Evolutionary conservation across 92 coral and sea anemone species (phyloP), one percentile per base, ranked within the genome.

Genomic region (Palythoa heliodiscus): DNA sequence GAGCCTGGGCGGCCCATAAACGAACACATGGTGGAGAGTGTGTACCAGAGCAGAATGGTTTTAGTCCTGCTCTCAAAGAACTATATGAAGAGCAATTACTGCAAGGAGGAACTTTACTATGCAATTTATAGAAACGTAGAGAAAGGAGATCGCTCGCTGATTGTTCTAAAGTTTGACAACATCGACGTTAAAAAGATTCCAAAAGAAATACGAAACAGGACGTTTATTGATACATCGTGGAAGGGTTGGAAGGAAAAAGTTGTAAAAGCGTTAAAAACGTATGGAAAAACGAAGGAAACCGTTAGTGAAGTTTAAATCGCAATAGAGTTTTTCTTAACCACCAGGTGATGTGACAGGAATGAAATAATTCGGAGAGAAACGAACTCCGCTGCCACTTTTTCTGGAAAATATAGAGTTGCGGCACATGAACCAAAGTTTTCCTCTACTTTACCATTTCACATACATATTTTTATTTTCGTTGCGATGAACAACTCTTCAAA

Each of bases 31-130:
- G 84, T 63, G 11, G 84, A 61, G 60, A 79, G 84, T 47, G 83
- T 78, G 40, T 78, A 78, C 72, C 83, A 78, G 55, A 78, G 83
- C 83, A 40, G 83, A 66, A 78, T 78, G 83, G 83, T 78, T 12
- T 52, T 78, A 23, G 83, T 60, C 1, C 11, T 78, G 73, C 22
- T 78, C 53, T 78, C 83, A 11, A 78, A 78, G 52, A 78, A 78
- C 71, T 78, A 78, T 23, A 78, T 78, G 83, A 78, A 78, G 54
- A 78, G 83, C 29, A 61, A 78, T 40, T 78, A 55, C 38, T 78
- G 83, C 10, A 78, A 63, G 57, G 83, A 61, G 52, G 83, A 78
- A 2, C 83, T 78, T 61, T 38, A 78, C 20, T 78, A 78, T 29
- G 83, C 83, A 23, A 63, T 78, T 15, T 78, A 78, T 53, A 78